Evolutionary conservation across 2,797 vertebrate genomes (phyloP).

Genomic region (Pangasius larnaudii): DNA sequence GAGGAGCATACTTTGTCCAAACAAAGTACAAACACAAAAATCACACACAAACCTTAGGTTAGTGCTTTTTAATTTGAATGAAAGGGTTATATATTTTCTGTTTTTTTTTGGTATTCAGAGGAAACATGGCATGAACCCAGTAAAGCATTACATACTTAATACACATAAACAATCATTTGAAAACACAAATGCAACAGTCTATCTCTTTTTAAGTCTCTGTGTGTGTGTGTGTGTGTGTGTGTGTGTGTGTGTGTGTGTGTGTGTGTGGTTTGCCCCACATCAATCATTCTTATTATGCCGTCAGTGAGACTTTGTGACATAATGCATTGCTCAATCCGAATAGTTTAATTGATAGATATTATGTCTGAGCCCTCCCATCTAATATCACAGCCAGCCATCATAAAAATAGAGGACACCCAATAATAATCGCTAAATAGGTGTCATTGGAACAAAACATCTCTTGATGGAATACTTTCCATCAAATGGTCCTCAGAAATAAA

Average conservation of each 20-base stretch:
- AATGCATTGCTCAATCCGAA: neutral
- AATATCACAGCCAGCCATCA: neutral
- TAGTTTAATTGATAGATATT: neutral
- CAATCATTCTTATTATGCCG: neutral
- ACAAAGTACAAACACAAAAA: neutral
- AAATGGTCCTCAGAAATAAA: neutral
- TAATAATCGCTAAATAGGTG: conserved; percentile 3
- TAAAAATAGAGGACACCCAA: neutral
- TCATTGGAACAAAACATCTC: neutral
- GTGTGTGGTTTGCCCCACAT: neutral
- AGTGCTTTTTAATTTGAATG: neutral
- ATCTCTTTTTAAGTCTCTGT: neutral
- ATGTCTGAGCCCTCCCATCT: neutral
- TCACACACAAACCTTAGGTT: neutral
- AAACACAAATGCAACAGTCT: neutral
- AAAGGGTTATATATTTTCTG: neutral
- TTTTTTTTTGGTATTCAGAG: neutral
- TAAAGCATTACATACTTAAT: neutral
- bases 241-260: neutral
- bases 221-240: neutral
- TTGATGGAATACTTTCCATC: neutral
- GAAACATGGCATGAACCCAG: neutral
- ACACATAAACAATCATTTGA: neutral
- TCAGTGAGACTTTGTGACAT: neutral
- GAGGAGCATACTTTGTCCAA: neutral